Conservation (phyloP, 2,888 invertebrate species). For the Priapulus caudatus region DNA sequence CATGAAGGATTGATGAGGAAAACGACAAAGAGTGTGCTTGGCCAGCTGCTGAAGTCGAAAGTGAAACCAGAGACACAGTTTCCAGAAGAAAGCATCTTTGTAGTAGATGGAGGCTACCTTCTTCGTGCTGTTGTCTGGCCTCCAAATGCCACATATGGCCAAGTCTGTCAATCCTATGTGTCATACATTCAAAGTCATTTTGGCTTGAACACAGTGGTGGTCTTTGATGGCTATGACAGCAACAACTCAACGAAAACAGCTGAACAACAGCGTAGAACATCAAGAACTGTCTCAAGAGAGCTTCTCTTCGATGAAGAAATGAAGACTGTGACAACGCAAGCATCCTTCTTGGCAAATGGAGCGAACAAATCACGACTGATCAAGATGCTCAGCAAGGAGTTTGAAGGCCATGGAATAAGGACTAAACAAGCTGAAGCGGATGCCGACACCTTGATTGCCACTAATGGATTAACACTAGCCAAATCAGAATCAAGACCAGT, state of each 20-base stretch:
- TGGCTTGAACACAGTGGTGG: slow-evolving; percentile 18
- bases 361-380: slow-evolving; percentile 8
- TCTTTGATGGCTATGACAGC: slow-evolving; percentile 21
- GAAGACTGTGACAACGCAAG: slow-evolving; percentile 2
- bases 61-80: too few species aligned
- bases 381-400: background rate
- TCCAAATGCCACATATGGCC: slow-evolving; percentile 21
- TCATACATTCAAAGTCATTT: slow-evolving; percentile 21
- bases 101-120: slow-evolving; percentile 20
- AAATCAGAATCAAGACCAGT: too few species aligned
- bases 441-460: slow-evolving; percentile 8
- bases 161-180: slow-evolving; percentile 20
- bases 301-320: slow-evolving; percentile 19
- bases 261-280: slow-evolving; percentile 18
- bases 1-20: slow-evolving; percentile 12
- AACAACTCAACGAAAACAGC: slow-evolving; percentile 18
- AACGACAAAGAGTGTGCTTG: slow-evolving; percentile 11
- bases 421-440: slow-evolving; percentile 4
- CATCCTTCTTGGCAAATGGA: too few species aligned
- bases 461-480: slow-evolving; percentile 4
- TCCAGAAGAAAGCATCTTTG: slow-evolving; percentile 12
- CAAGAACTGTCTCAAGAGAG: slow-evolving; percentile 16
- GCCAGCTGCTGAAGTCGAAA: slow-evolving; percentile 8
- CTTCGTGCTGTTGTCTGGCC: slow-evolving; percentile 27
- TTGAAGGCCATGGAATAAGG: background rate